These are phyloP conservation scores for Erpetoichthys calabaricus DNA, from an alignment of 2,797 vertebrate species.

Conservation along the genomic window DNA sequence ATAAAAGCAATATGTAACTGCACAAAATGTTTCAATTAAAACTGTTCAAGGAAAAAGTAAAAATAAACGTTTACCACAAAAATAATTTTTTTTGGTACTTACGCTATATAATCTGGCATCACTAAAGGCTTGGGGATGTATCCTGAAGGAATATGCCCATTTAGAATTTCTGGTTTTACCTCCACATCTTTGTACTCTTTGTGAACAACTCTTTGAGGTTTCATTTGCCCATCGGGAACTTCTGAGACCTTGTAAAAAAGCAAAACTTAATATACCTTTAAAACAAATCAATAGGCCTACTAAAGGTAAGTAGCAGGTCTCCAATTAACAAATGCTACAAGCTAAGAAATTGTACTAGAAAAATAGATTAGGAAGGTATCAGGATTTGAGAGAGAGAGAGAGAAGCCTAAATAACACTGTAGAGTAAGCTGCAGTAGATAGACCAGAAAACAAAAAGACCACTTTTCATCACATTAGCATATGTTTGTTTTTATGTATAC, in stretches of 20 bases:
- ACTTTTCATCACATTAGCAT: too few species aligned
- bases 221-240: constrained; percentile 21
- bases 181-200: constrained; percentile 32
- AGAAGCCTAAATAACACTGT: too few species aligned
- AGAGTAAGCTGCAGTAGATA: too few species aligned
- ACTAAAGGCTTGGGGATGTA: constrained; percentile 88
- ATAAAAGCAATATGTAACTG: too few species aligned
- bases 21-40: too few species aligned
- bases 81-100: constrained; percentile 31
- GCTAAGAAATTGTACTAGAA: background rate
- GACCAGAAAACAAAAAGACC: too few species aligned
- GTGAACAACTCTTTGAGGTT: constrained; percentile 27
- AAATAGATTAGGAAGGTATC: constrained; percentile 4
- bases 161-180: constrained; percentile 52
- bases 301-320: too few species aligned
- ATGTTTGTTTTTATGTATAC: too few species aligned
- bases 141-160: constrained; percentile 76
- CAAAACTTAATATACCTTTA: constrained; percentile 6
- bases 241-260: constrained; percentile 28
- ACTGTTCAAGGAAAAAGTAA: too few species aligned
- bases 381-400: too few species aligned
- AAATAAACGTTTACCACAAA: too few species aligned
- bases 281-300: background rate
- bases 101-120: constrained; percentile 89
- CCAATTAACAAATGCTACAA: background rate